Percentiles rank a stretch among this genome's conserved stretches.
These are phyloP conservation scores for honey bee (Apis mellifera) DNA, from an alignment of 1,140 invertebrate genomes.

Conservation along the genomic window Amel_HAv3.1 CM009933.2:3006001-3006500, in stretches of 20 bases:
- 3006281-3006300: background rate
- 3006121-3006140: background rate
- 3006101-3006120: background rate
- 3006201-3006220: background rate
- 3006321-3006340: background rate
- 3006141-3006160: too few relatives aligned
- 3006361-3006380: background rate
- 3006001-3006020: too few relatives aligned
- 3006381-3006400: background rate
- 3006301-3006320: background rate
- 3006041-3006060: too few relatives aligned
- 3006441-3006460: too few relatives aligned
- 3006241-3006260: accelerated
- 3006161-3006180: background rate
- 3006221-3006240: background rate
- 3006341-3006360: background rate
- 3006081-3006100: background rate
- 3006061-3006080: background rate
- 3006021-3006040: too few relatives aligned
- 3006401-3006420: too few relatives aligned
- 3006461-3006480: too few relatives aligned
- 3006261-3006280: background rate
- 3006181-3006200: background rate
- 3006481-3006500: too few relatives aligned
- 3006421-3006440: too few relatives aligned